Percentiles rank a stretch among this genome's conserved stretches.
Conservation (phyloP, 2,797 vertebrate genomes). For the Pseudotriccus pelzelni region DNA sequence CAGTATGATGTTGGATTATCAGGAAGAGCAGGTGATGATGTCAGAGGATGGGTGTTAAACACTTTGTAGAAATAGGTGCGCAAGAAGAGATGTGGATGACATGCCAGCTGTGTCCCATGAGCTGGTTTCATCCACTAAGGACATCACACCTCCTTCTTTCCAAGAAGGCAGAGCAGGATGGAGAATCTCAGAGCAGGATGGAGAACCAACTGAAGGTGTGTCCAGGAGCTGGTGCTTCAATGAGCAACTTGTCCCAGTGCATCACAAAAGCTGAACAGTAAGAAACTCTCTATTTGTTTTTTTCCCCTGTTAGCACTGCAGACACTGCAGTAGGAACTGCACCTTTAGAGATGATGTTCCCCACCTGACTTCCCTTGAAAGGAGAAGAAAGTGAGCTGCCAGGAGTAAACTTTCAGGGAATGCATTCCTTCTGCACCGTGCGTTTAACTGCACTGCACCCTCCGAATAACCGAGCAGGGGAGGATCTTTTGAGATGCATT, state of each 20-base stretch:
- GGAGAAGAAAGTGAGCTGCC: not conserved
- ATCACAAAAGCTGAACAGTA: not conserved
- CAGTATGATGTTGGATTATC: not conserved
- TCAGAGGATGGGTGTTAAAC: not conserved
- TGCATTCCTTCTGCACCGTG: not conserved
- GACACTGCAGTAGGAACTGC: not conserved
- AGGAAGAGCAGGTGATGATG: not conserved
- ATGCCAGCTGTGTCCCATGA: not conserved
- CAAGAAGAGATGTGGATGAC: rapidly evolving
- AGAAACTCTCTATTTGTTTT: not conserved
- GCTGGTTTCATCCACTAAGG: not conserved
- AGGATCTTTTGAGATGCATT: conserved; percentile 46
- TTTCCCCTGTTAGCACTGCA: not conserved
- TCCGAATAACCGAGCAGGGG: conserved; percentile 11
- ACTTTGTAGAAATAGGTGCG: not conserved
- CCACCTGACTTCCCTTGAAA: not conserved
- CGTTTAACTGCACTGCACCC: not conserved
- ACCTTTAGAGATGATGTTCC: not conserved
- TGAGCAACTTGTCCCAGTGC: not conserved
- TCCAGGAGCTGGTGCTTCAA: not conserved
- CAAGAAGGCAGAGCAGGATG: not conserved
- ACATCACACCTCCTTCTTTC: not conserved
- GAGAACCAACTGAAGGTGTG: not conserved
- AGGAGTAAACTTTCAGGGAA: conserved; percentile 29
- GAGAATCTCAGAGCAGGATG: not conserved